These are phyloP conservation scores for Paracentrotus lividus DNA, from an alignment of 53 echinoderm and acorn worm genomes.

Conservation along the genomic window DNA sequence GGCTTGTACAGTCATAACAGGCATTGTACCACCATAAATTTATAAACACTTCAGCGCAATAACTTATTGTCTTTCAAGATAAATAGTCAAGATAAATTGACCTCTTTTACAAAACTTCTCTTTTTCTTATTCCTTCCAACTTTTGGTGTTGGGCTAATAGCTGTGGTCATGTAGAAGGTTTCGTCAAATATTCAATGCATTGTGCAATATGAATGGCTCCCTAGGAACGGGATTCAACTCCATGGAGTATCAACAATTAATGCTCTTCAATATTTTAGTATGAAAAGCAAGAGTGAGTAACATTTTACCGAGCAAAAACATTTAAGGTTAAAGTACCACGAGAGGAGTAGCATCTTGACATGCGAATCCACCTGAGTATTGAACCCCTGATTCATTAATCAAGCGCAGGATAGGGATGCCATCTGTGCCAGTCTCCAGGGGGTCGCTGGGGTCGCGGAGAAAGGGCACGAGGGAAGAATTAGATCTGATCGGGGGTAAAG, in stretches of 20 bases:
- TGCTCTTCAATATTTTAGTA: conserved; percentile 43
- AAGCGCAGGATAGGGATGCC: background rate
- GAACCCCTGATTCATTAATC: conserved; percentile 54
- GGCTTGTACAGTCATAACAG: too few relatives aligned
- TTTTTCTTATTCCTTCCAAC: background rate
- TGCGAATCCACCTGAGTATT: conserved; percentile 32
- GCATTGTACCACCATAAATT: too few relatives aligned
- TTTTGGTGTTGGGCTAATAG: background rate
- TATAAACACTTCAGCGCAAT: too few relatives aligned
- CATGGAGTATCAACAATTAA: conserved; percentile 20
- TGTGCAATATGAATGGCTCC: conserved; percentile 54
- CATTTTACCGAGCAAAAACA: background rate
- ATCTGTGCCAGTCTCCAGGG: conserved; percentile 35
- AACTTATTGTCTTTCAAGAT: too few relatives aligned
- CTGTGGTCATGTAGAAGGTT: background rate
- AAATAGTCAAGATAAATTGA: too few relatives aligned
- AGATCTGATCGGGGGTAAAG: conserved; percentile 3
- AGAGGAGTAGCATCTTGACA: background rate
- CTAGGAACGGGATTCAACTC: background rate
- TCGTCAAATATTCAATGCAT: conserved; percentile 25
- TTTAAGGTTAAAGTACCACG: background rate
- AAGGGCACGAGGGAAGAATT: conserved; percentile 13
- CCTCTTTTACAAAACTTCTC: background rate
- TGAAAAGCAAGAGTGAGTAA: background rate
- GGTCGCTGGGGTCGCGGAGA: background rate